These are phyloP conservation scores for Morpho achilles DNA, from an alignment of 2,888 invertebrate genomes.

Conservation along the genomic window DNA sequence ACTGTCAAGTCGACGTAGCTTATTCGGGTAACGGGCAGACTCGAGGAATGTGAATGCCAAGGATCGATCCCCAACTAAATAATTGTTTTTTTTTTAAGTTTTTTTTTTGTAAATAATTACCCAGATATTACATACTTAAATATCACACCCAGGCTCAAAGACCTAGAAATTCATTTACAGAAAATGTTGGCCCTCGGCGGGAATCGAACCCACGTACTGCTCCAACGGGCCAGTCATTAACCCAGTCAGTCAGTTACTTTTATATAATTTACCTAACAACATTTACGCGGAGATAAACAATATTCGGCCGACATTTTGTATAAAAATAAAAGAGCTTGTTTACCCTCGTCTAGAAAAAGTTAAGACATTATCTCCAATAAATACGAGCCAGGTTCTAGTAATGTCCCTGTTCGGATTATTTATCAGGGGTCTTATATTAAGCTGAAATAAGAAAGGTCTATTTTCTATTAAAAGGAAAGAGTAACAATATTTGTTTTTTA, in stretches of 20 bases:
- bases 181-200: no score
- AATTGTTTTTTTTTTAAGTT: no score
- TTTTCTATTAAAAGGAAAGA: neutral
- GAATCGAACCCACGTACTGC: no score
- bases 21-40: no score
- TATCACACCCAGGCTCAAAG: no score
- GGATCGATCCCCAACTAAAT: no score
- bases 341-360: slow-evolving; percentile 16
- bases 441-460: neutral
- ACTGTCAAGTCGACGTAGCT: no score
- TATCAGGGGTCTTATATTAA: slow-evolving; percentile 6
- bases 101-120: no score
- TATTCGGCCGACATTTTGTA: slow-evolving; percentile 14
- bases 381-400: slow-evolving; percentile 19
- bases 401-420: slow-evolving; percentile 14
- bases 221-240: no score
- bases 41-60: no score
- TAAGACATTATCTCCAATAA: slow-evolving; percentile 22
- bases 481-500: neutral
- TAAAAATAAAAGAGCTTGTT: slow-evolving; percentile 22
- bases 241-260: neutral
- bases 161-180: no score
- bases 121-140: no score
- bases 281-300: slow-evolving; percentile 5
- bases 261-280: neutral